phyloP scores from a whole-genome alignment of 2,113 vertebrate genomes.

The Entomyzon cyanotis region DNA sequence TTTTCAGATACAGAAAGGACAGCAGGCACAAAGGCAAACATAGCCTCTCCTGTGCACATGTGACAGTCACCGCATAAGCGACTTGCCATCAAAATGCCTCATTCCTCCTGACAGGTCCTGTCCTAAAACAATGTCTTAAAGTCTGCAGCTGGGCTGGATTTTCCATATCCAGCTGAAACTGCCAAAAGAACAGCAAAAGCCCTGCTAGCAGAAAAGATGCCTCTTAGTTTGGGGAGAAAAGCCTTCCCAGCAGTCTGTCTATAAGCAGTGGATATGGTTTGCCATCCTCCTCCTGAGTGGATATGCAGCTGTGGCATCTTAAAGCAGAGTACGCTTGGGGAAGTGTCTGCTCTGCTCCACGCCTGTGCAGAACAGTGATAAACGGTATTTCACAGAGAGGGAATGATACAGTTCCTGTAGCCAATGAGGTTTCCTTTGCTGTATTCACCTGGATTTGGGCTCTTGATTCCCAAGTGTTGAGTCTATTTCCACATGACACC shows the following conservation, averaged over 20 bases:
- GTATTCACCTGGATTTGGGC: neutral
- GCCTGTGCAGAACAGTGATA: neutral
- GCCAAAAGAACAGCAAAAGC: slow-evolving; percentile 31
- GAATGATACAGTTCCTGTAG: neutral
- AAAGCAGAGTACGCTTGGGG: neutral
- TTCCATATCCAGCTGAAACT: neutral
- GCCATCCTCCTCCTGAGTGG: neutral
- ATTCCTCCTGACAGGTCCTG: slow-evolving; percentile 14
- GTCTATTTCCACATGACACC: neutral
- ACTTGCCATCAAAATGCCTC: neutral
- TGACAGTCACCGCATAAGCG: neutral
- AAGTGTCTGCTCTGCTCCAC: neutral
- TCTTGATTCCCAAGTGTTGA: neutral
- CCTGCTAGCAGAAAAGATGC: neutral
- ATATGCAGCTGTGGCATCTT: neutral
- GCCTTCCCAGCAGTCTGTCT: neutral
- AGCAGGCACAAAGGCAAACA: slow-evolving; percentile 44
- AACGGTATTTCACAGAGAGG: neutral
- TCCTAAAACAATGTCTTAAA: slow-evolving; percentile 19
- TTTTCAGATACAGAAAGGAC: slow-evolving; percentile 25
- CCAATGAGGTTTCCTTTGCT: neutral
- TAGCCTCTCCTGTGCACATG: slow-evolving; percentile 9
- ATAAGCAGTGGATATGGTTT: neutral
- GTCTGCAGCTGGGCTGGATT: slow-evolving; percentile 8
- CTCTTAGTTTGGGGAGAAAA: neutral